Conservation (phyloP, 2,113 vertebrate genomes). For the Nanorana parkeri region DNA sequence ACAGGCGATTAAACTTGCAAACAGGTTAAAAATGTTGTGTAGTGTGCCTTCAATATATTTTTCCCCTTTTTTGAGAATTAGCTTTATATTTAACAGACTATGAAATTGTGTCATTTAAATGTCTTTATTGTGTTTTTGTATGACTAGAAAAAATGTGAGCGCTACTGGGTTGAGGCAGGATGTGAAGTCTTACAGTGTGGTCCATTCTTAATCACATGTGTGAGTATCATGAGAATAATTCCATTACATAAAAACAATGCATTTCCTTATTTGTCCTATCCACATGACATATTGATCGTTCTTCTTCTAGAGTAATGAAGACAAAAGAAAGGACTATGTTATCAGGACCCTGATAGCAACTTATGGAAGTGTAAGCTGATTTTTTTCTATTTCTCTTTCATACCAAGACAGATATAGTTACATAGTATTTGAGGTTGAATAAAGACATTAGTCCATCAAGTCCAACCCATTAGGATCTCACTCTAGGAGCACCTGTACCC, state of each 20-base stretch:
- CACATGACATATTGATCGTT: conserved; percentile 30
- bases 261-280: background rate
- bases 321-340: conserved; percentile 83
- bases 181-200: conserved; percentile 72
- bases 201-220: conserved; percentile 84
- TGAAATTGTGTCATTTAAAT: too few relatives aligned
- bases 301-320: conserved; percentile 80
- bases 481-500: too few relatives aligned
- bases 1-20: too few relatives aligned
- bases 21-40: too few relatives aligned
- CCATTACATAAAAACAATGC: background rate
- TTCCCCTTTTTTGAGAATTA: too few relatives aligned
- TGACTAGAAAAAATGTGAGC: conserved; percentile 93
- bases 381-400: background rate
- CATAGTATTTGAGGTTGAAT: too few relatives aligned
- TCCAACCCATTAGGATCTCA: too few relatives aligned
- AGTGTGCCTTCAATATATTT: too few relatives aligned
- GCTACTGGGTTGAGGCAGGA: conserved; percentile 84
- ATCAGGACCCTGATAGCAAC: conserved; percentile 83
- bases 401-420: too few relatives aligned
- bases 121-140: background rate
- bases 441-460: too few relatives aligned
- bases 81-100: too few relatives aligned
- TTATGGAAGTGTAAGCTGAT: conserved; percentile 80
- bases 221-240: conserved; percentile 73